Conservation (phyloP, 2,113 vertebrate genomes). For the Ancistrus triradiatus region DNA sequence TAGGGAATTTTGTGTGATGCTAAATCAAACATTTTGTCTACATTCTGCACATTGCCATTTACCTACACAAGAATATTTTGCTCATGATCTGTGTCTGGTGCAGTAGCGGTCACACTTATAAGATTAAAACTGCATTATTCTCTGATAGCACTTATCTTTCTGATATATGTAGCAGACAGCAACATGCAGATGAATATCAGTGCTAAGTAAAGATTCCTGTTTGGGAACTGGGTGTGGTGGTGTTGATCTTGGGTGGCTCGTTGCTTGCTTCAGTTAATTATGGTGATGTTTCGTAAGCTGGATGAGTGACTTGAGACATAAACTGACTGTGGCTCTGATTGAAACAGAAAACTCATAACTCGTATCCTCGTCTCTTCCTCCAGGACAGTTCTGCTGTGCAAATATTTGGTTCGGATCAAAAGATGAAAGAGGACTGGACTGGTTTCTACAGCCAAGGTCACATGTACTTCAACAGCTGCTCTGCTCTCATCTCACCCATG, state of each 20-base stretch:
- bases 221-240: neutral
- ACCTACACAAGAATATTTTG: too few species aligned
- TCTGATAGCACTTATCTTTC: too few species aligned
- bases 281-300: neutral
- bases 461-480: constrained; percentile 77
- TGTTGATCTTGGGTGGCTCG: neutral
- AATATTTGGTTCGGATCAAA: constrained; percentile 76
- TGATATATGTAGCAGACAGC: neutral
- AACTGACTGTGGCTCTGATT: too few species aligned
- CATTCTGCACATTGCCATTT: too few species aligned
- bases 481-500: constrained; percentile 78
- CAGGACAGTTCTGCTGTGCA: constrained; percentile 75
- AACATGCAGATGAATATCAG: neutral
- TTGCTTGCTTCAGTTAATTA: neutral
- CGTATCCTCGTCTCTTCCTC: neutral
- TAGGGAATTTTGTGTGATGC: too few species aligned
- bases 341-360: too few species aligned
- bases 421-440: constrained; percentile 76
- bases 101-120: too few species aligned
- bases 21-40: too few species aligned
- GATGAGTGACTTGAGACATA: too few species aligned
- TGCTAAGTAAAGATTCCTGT: neutral
- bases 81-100: too few species aligned
- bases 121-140: too few species aligned
- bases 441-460: constrained; percentile 81